Evolutionary conservation across 2,797 vertebrate genomes (phyloP).

Genomic region (Columba guinea): DNA sequence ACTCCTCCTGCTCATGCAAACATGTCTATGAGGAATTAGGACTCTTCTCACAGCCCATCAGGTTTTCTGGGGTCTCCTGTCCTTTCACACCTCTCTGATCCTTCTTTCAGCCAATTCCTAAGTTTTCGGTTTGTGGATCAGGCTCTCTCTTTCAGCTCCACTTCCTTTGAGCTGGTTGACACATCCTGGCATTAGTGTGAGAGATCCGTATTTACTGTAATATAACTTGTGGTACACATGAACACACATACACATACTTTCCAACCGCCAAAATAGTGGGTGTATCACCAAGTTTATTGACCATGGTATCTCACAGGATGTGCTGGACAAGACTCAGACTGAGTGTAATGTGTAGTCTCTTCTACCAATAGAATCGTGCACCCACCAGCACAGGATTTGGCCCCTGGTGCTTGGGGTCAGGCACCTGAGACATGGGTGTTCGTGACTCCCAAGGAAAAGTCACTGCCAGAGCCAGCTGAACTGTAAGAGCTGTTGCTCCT

Average conservation of each 20-base stretch:
- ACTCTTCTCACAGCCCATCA: not conserved
- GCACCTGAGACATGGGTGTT: fast-evolving
- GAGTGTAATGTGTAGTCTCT: fast-evolving
- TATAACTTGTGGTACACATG: fast-evolving
- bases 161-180: not conserved
- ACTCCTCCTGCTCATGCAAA: not conserved
- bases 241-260: no score
- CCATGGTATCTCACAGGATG: fast-evolving
- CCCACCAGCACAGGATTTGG: not conserved
- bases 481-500: not conserved
- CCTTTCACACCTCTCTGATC: not conserved
- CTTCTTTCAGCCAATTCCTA: not conserved
- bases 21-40: not conserved
- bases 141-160: not conserved
- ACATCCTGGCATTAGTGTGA: not conserved
- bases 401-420: not conserved
- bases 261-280: fast-evolving
- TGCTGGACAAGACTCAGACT: not conserved
- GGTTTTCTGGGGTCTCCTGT: not conserved
- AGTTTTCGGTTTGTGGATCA: fast-evolving
- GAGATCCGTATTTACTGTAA: not conserved
- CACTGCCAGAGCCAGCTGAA: not conserved
- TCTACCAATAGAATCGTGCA: not conserved
- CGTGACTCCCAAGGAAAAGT: not conserved
- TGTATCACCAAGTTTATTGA: not conserved